Conservation (phyloP, 2,797 vertebrate genomes). For the Florisuga fusca region DNA sequence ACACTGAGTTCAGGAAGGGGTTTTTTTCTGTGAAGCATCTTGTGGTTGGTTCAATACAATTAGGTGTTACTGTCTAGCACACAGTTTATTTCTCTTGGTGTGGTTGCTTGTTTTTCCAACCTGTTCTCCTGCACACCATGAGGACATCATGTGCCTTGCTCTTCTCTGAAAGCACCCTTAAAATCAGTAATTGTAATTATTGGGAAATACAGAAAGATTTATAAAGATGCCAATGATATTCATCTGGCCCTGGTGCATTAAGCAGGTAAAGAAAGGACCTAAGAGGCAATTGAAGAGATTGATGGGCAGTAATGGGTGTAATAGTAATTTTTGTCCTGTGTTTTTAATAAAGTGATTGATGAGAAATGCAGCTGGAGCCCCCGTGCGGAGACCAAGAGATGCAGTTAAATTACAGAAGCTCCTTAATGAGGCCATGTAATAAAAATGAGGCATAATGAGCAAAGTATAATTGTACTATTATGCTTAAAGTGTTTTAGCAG, state of each 20-base stretch:
- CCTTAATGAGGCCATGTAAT: constrained; percentile 57
- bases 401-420: constrained; percentile 66
- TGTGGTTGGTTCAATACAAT: not conserved
- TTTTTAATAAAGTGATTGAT: constrained; percentile 47
- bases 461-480: constrained; percentile 32
- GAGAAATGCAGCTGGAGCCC: constrained; percentile 32
- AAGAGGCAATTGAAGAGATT: constrained; percentile 33
- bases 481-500: not conserved
- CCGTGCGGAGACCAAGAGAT: constrained; percentile 29
- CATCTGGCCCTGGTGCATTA: constrained; percentile 19
- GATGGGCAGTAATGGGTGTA: constrained; percentile 28
- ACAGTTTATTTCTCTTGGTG: not conserved
- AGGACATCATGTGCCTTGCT: not conserved
- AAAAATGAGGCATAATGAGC: constrained; percentile 57
- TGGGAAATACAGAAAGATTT: constrained; percentile 7
- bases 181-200: not conserved
- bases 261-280: constrained; percentile 36
- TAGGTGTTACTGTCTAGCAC: not conserved
- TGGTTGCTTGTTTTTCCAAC: not conserved
- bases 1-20: not conserved
- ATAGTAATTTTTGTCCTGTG: constrained; percentile 58
- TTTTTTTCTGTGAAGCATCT: not conserved
- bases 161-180: not conserved
- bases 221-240: not conserved
- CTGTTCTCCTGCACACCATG: accelerated